Base-by-base conservation (phyloP, 2,113 vertebrate species). In the Odontophorus gujanensis region DNA sequence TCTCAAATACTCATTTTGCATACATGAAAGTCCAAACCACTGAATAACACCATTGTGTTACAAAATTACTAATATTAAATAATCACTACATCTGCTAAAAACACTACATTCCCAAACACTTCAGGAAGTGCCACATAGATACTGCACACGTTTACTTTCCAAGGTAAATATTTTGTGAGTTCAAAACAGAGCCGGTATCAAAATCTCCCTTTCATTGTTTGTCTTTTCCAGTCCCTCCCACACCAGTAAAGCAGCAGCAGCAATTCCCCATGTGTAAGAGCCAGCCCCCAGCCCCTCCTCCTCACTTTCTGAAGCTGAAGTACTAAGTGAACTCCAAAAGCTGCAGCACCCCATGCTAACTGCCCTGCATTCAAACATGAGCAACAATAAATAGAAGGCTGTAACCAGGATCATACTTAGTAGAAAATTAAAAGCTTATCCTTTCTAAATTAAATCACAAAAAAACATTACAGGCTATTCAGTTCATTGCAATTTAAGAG, bases 401-500 rank as follows among this genome's bases (percentile, higher is more conserved):
- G 53, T 15, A 91, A 55, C 78, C 75, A 81, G 51, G 38, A 67
- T 26, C 75, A 34, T 18, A 0, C 45, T 74, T 8, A 14, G 53
- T 7, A 14, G 53, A 40, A 86, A 91, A 85, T 17, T 25, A 75
- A 92, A 91, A 90, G 21, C 58, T 96, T 87, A 88, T 82, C 80
- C 80, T 69, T 87, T 93, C 93, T 77, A 53, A 71, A 77, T 28
- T 21, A 81, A 82, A 87, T 72, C 50, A 93, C 84, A 96, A 47
- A 95, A 74, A 79, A 74, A 81, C 66, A 95, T 90, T 59, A 94
- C 85, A 90, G 45, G 61, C 85, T 90, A 43, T 66, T 89, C 81
- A 89, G 85, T 94, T 95, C 86, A 85, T 81, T 78, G 75, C 71
- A 92, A 84, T 85, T 91, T 43, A 93, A 89, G 74, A 92, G 71